Evolutionary conservation across 64 coral and sea anemone species (phyloP), one percentile per base, ranked within the genome.

Genomic region (Porites australiensis): DNA sequence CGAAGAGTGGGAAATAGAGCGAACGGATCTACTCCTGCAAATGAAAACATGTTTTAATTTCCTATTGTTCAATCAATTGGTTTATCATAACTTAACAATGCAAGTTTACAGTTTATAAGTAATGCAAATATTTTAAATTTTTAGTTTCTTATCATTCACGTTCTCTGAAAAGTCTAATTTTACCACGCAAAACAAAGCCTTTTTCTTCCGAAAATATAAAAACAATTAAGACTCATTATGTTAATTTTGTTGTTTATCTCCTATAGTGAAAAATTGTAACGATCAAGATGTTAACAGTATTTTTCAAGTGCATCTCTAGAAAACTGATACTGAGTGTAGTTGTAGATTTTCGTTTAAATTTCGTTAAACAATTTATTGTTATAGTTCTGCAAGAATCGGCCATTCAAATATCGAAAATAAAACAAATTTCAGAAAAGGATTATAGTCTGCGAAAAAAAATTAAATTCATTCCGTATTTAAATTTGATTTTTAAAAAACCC

Each of bases 211-310:
- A 43, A 83, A 83, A 83, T 67, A 19, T 13, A 48, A 21, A 9
- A 49, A 16, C 13, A 83, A 50, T 4, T 6, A 46, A 57, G 13
- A n/a, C 48, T n/a, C 23, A 64, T 66, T 64, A 82, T 82, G 44
- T 18, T 64, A 82, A 65, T 82, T 9, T 65, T 48, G 27, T 75
- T 18, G 15, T 1, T 65, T 15, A 61, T 82, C 57, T 82, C 79
- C 60, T 65, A 65, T 60, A 4, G 59, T 4, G 61, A 6, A 22
- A 4, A 22, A 27, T 18, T 83, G 44, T 22, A 50, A 18, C 62
- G 44, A 83, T 44, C n/a, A 79, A 44, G 77, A 79, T 79, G 18
- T 54, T 55, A 77, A 77, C 77, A 57, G 77, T 59, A 59, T 60
- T 59, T 79, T 75, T 79, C 43, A 79, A 59, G 23, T 59, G 55